Evolutionary conservation across 2,888 invertebrate genomes (phyloP).

Genomic region (Spilosoma lubricipeda): DNA sequence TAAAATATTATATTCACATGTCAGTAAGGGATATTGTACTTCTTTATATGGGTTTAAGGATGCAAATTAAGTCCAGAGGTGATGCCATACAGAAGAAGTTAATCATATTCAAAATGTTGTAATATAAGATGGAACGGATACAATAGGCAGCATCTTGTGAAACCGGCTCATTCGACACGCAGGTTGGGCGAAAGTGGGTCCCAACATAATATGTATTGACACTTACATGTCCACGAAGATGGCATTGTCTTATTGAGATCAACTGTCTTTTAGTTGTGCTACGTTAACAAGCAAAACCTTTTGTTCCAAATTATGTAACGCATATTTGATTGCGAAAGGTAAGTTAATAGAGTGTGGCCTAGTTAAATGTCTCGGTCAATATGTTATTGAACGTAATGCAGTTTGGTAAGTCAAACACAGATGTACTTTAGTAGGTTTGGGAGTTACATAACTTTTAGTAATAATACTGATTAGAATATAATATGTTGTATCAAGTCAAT

Average conservation of each 20-base stretch:
- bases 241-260: slow-evolving; percentile 75
- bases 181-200: slow-evolving; percentile 82
- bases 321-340: slow-evolving; percentile 35
- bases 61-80: slow-evolving; percentile 61
- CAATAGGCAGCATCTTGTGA: slow-evolving; percentile 81
- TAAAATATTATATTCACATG: slow-evolving; percentile 49
- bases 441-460: background rate
- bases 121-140: slow-evolving; percentile 82
- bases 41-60: slow-evolving; percentile 28
- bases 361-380: slow-evolving; percentile 18
- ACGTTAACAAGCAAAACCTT: slow-evolving; percentile 58
- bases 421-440: background rate
- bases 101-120: slow-evolving; percentile 82
- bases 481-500: background rate
- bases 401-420: background rate
- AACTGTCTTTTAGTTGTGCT: slow-evolving; percentile 64
- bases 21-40: slow-evolving; percentile 16
- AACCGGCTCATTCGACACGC: slow-evolving; percentile 79
- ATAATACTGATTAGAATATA: background rate
- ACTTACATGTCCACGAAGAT: slow-evolving; percentile 67
- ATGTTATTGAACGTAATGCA: slow-evolving; percentile 36
- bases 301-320: slow-evolving; percentile 42
- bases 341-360: slow-evolving; percentile 25
- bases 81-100: slow-evolving; percentile 79
- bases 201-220: slow-evolving; percentile 71